A percentile compares a stretch with the other conserved stretches of the same genome.
Evolutionary conservation across 23 tunicate species (phyloP).

Genomic region (Clavelina lepadiformis): DNA sequence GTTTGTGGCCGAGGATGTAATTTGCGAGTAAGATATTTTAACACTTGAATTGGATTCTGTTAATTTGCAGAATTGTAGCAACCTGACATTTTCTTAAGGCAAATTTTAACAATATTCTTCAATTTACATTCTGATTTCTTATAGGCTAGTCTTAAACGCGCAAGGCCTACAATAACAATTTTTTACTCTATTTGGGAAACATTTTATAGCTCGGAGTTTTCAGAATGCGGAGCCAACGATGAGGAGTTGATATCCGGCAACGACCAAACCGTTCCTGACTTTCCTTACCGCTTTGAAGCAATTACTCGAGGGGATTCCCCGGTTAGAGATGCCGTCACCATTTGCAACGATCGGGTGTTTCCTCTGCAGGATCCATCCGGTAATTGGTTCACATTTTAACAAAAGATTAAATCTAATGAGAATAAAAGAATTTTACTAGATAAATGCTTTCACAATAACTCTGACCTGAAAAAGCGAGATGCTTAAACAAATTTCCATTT

Average conservation of each 20-base stretch:
- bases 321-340: slow-evolving; percentile 11
- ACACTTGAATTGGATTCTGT: no score
- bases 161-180: no score
- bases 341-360: slow-evolving; percentile 33
- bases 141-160: no score
- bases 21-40: slow-evolving; percentile 35
- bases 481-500: no score
- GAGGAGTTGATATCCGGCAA: slow-evolving; percentile 17
- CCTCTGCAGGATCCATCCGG: slow-evolving; percentile 1
- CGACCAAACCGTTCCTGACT: slow-evolving; percentile 20
- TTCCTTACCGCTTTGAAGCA: slow-evolving; percentile 51
- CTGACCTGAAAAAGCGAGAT: no score
- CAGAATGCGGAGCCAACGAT: slow-evolving; percentile 8
- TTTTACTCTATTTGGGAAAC: no score
- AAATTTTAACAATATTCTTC: no score
- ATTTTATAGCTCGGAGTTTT: slow-evolving; percentile 25
- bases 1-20: slow-evolving; percentile 31
- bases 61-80: no score
- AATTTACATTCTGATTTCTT: no score
- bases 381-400: not conserved
- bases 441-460: no score
- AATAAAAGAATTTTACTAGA: no score
- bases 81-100: no score
- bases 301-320: slow-evolving; percentile 32
- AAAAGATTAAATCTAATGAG: not conserved